A percentile compares a stretch with the other conserved stretches of the same genome.
Conservation (phyloP, 2,113 vertebrate genomes). For the Xiphophorus hellerii region DNA sequence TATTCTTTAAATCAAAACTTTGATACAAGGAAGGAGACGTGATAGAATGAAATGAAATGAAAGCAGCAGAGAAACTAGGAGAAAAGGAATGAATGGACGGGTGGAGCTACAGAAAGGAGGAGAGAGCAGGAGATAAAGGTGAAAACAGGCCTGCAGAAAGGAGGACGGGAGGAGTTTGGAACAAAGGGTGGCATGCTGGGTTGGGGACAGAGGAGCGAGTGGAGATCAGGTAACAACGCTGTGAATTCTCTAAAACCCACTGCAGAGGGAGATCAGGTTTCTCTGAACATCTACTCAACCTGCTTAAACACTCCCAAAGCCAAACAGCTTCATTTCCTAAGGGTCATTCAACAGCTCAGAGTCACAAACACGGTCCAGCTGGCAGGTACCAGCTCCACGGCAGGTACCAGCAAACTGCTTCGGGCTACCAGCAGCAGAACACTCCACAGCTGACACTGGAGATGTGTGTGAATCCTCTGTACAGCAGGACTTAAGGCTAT, state of each 20-base stretch:
- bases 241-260: slow-evolving; percentile 1
- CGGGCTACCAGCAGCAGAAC: slow-evolving; percentile 1
- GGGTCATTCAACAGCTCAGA: not conserved
- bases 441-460: slow-evolving; percentile 41
- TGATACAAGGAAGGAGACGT: not conserved
- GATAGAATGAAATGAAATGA: not conserved
- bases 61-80: slow-evolving; percentile 22
- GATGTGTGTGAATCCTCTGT: slow-evolving; percentile 28
- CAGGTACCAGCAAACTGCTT: slow-evolving; percentile 12
- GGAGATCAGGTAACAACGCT: slow-evolving; percentile 47
- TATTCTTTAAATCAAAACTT: not conserved
- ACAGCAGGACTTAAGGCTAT: slow-evolving; percentile 1
- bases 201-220: slow-evolving; percentile 26
- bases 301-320: not conserved
- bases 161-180: slow-evolving; percentile 44
- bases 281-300: not conserved
- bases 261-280: not conserved
- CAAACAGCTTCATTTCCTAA: not conserved
- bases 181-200: slow-evolving; percentile 47
- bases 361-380: not conserved
- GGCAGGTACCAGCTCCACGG: not conserved
- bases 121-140: slow-evolving; percentile 23
- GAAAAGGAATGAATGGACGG: slow-evolving; percentile 13
- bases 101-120: not conserved
- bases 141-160: slow-evolving; percentile 28